A percentile compares a stretch with the other conserved stretches of the same genome.
These are phyloP conservation scores for Caenorhabditis elegans DNA, from an alignment of 1,140 invertebrate genomes.

Conservation along the genomic window DNA sequence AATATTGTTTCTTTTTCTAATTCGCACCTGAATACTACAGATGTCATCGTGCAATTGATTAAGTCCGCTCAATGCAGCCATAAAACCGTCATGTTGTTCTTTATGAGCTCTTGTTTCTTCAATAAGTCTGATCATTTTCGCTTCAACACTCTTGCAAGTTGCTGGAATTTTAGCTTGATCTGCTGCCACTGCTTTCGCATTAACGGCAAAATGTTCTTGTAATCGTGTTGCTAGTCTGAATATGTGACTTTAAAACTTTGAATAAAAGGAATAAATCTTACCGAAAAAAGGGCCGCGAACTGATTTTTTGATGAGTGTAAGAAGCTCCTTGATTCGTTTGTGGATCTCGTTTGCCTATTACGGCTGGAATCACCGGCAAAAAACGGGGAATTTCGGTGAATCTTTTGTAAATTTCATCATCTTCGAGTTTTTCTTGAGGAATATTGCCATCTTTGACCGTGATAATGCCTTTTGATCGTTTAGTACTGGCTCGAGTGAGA, in stretches of 20 bases:
- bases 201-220: conserved; percentile 16
- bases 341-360: conserved; percentile 10
- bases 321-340: neutral
- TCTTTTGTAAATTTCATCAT: conserved; percentile 29
- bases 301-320: conserved; percentile 18
- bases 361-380: conserved; percentile 6
- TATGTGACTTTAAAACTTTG: neutral
- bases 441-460: conserved; percentile 20
- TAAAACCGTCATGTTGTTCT: neutral
- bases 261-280: neutral
- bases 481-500: conserved; percentile 2
- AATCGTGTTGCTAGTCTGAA: neutral
- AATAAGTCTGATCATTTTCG: neutral
- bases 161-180: conserved; percentile 25
- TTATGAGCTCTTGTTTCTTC: conserved; percentile 20
- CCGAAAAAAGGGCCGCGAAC: neutral
- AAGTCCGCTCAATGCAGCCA: neutral
- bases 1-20: no score
- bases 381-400: conserved; percentile 25
- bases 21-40: neutral
- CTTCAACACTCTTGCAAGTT: neutral
- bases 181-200: conserved; percentile 7
- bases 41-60: conserved; percentile 7
- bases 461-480: conserved; percentile 25
- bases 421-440: conserved; percentile 7